phyloP scores from a whole-genome alignment of 2,888 invertebrate species.

The Eupsilia transversa region DNA sequence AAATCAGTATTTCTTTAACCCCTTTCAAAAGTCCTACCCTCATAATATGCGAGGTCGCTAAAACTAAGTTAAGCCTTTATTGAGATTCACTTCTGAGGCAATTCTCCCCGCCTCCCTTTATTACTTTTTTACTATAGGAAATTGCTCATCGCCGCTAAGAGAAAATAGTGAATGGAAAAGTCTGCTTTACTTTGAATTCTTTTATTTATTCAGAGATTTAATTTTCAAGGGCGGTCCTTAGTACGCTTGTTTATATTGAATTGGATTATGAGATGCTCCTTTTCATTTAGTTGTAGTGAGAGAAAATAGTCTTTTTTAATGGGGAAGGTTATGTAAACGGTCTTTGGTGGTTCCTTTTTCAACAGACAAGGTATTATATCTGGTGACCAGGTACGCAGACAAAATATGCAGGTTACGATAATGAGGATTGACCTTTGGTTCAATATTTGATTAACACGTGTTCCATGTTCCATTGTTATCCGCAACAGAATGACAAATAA shows the following conservation, averaged over 20 bases:
- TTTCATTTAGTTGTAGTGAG: slow-evolving; percentile 29
- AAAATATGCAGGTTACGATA: not conserved
- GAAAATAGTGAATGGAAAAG: slow-evolving; percentile 70
- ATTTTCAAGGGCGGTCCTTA: slow-evolving; percentile 45
- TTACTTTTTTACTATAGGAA: slow-evolving; percentile 78
- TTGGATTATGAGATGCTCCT: slow-evolving; percentile 33
- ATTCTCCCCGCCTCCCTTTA: slow-evolving; percentile 78
- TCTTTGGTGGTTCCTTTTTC: not conserved
- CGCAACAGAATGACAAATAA: slow-evolving; percentile 44
- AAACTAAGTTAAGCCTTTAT: slow-evolving; percentile 77
- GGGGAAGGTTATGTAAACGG: slow-evolving; percentile 13
- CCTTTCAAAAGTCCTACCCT: slow-evolving; percentile 84
- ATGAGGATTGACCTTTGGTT: not conserved
- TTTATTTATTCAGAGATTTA: slow-evolving; percentile 53
- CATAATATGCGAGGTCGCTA: slow-evolving; percentile 78
- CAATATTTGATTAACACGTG: slow-evolving; percentile 30
- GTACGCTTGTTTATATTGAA: slow-evolving; percentile 38
- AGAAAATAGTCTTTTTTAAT: slow-evolving; percentile 35
- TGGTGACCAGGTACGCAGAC: not conserved
- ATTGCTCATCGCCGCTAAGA: slow-evolving; percentile 74
- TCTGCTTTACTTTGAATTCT: slow-evolving; percentile 58
- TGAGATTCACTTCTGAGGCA: slow-evolving; percentile 82
- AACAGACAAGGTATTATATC: not conserved
- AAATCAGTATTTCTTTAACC: slow-evolving; percentile 85
- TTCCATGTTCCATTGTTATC: slow-evolving; percentile 31